Evolutionary conservation across 35 echinoderm and acorn worm species (phyloP).

Genomic region (Stichopus chloronotus): DNA sequence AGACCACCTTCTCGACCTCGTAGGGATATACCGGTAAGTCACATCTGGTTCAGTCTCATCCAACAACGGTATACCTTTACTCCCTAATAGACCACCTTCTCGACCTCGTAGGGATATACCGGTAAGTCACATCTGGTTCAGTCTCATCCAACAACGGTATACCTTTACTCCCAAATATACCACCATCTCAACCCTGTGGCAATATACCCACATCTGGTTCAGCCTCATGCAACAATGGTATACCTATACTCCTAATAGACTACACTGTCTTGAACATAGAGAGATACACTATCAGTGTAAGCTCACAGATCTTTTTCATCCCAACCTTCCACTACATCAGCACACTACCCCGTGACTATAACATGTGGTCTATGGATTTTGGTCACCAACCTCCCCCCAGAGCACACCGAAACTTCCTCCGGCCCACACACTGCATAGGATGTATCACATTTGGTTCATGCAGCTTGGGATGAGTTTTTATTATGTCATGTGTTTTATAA

Average conservation of each 20-base stretch:
- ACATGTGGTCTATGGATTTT: too few relatives aligned
- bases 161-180: conserved; percentile 69
- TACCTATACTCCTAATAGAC: conserved; percentile 61
- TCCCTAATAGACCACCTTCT: conserved; percentile 76
- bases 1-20: conserved; percentile 77
- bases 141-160: conserved; percentile 53
- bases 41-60: conserved; percentile 24
- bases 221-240: conserved; percentile 40
- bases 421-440: too few relatives aligned
- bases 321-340: too few relatives aligned
- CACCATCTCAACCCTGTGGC: conserved; percentile 66
- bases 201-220: conserved; percentile 26
- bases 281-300: conserved; percentile 4
- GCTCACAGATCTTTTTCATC: too few relatives aligned
- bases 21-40: conserved; percentile 57
- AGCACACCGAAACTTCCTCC: too few relatives aligned
- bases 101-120: conserved; percentile 65
- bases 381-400: too few relatives aligned
- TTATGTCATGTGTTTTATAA: too few relatives aligned
- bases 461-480: too few relatives aligned
- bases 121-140: conserved; percentile 18
- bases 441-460: too few relatives aligned
- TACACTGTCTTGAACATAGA: conserved; percentile 62
- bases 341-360: too few relatives aligned
- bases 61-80: conserved; percentile 51